Conservation (phyloP, 2,113 vertebrate species). For the Eptesicus fuscus region DNA sequence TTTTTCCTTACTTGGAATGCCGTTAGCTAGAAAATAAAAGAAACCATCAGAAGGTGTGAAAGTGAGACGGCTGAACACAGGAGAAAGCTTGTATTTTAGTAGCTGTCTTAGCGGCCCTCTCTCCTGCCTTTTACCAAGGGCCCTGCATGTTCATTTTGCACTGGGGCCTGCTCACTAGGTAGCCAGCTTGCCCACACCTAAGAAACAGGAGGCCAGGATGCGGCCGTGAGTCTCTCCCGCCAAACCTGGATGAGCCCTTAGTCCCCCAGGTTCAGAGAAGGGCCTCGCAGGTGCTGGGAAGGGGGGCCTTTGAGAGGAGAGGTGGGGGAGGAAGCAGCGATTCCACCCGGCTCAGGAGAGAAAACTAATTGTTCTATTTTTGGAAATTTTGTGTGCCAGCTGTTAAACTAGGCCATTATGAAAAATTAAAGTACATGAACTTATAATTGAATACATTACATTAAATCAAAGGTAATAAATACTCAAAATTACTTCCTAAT, state of each 20-base stretch:
- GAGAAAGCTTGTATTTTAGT: not conserved
- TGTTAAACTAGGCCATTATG: not conserved
- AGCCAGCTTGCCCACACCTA: not conserved
- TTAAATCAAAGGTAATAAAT: conserved; percentile 10
- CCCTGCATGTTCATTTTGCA: not conserved
- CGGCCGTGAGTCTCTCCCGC: not conserved
- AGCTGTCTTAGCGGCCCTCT: not conserved
- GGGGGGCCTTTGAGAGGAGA: not conserved
- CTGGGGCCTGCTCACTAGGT: not conserved
- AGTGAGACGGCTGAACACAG: not conserved
- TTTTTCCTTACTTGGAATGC: not conserved
- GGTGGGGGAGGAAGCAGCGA: not conserved
- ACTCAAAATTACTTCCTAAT: not conserved
- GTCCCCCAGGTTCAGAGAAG: not conserved
- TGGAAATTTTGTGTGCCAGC: not conserved
- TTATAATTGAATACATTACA: conserved; percentile 6
- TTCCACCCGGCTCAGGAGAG: not conserved
- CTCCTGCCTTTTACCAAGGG: not conserved
- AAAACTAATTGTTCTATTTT: not conserved
- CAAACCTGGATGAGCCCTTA: not conserved
- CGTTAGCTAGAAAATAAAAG: not conserved
- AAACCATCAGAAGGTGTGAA: not conserved
- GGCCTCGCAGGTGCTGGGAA: not conserved
- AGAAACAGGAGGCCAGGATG: not conserved
- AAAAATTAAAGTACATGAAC: conserved; percentile 21